Evolutionary conservation across 2,797 vertebrate species (phyloP), one percentile per base, ranked within the genome.

Genomic region (Macroramphosus scolopax): DNA sequence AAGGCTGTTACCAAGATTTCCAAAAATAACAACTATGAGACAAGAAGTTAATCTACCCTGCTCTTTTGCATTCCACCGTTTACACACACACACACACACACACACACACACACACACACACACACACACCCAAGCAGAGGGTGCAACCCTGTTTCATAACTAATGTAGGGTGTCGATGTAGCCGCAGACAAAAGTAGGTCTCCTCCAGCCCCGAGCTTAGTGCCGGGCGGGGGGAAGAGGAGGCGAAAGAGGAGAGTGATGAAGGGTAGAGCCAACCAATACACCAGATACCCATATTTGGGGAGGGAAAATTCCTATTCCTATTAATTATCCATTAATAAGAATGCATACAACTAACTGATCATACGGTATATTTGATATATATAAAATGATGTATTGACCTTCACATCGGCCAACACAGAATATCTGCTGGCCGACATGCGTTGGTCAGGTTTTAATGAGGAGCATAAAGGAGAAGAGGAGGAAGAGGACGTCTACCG

Each of bases 111-210:
- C n/a, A n/a, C n/a, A n/a, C n/a, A n/a, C n/a, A n/a, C n/a, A n/a
- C n/a, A n/a, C n/a, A n/a, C n/a, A n/a, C n/a, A n/a, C n/a, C n/a
- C 40, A 38, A 38, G 13, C 24, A 38, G 35, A 69, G 37, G 44
- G 40, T 31, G 51, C 53, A 39, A 40, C 33, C 51, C 40, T n/a
- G 32, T 45, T 49, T 59, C 55, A 65, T 64, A 39, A 68, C 28
- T 63, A 62, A 65, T 63, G 50, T 17, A 41, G 56, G 50, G 45
- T 57, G 49, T 75, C 31, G 6, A 49, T 34, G 49, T 32, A 52
- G 45, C 51, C 65, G 36, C 40, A 35, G 53, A 72, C 22, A 64
- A 51, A 59, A 63, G 63, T 56, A 68, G 63, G 73, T 72, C 71
- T 77, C 39, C 40, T 72, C 33, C 0, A 5, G 59, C n/a, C n/a